Base-by-base conservation (phyloP, 2,888 invertebrate genomes). In the Tuta absoluta region DNA sequence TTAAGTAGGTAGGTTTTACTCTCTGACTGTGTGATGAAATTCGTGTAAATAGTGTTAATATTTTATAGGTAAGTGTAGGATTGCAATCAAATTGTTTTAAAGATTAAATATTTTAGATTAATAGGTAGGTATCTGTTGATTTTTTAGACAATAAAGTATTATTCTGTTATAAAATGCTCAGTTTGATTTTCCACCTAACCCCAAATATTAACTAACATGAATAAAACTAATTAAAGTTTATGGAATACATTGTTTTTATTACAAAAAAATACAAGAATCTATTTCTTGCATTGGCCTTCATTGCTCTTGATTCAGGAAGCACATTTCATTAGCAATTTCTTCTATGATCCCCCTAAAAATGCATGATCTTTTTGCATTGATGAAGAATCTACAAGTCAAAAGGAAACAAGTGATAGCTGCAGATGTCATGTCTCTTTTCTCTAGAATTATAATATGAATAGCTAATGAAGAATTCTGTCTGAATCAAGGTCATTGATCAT, bases 101-200 rank as follows among this genome's bases (percentile, higher is more conserved):
- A 24, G 7, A 2, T 23, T 33, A 8, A 28, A 19, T 59, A 23
- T 41, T 23, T 19, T 59, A 59, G 41, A 19, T 41, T 48, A 10
- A 17, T 38, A 59, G 14, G 11, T 17, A 23, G n/a, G n/a, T n/a
- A 59, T 2, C 19, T 60, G 60, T 60, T 60, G 45, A 45, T 2
- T 48, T 60, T 62, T 33, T 62, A 33, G 64, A 51, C 41, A 41
- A 63, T 70, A 69, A 67, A 69, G 66, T 67, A 66, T 63, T 65
- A 64, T 41, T 66, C 65, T 62, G 14, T 48, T 63, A 66, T 33
- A 65, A 63, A 62, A 21, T 58, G 61, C 33, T 38, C 41, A 21
- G 12, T 38, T 33, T 56, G 1, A 24, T 14, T 24, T n/a, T 21
- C 0, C 24, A 19, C 23, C 1, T 21, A 4, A 28, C 8, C 28